Evolutionary conservation across 2,888 invertebrate genomes (phyloP), one percentile per base, ranked within the genome.

Genomic region (Dryobotodes eremita): DNA sequence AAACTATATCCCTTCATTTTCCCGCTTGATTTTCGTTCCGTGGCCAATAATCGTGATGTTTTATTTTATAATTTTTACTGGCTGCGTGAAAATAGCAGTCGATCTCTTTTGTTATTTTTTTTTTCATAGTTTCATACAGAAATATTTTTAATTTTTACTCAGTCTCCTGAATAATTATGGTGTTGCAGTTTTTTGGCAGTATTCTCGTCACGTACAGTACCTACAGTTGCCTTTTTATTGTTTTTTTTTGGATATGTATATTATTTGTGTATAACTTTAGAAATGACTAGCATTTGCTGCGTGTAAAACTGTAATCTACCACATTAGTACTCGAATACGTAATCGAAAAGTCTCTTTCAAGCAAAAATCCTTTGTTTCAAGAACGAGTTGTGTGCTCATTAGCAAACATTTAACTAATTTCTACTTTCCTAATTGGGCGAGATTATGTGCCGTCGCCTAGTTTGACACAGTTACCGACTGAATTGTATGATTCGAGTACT

Each of bases 1-100:
- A 48, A 53, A 68, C 73, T 64, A 74, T 69, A 61, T 62, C 66
- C 55, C 74, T 65, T 57, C 36, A 83, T 80, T 85, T 71, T 71
- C 42, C n/a, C 53, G 36, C 53, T 69, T 68, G 55, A 55, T 77
- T 74, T 62, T 71, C n/a, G 17, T 75, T 59, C 2, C 57, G 8
- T n/a, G 7, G 7, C n/a, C 50, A 53, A 57, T 50, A 64, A 50
- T 57, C 8, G 50, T 57, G 57, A 7, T 31, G 4, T 74, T 65
- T 53, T 65, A 42, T 65, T 64, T 65, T 55, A 53, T 36, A 0
- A 62, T 42, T 72, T 68, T 68, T 48, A 55, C 46, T 36, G 17
- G 26, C 15, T 64, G 73, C 26, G 23, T 26, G 26, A 36, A 82
- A 61, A 75, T 23, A 26, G 76, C 31, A 36, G 17, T 65, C 17